Percentiles rank a stretch among this genome's conserved stretches.
These are phyloP conservation scores for Ameiurus melas DNA, from an alignment of 2,113 vertebrate genomes.

Conservation along the genomic window DNA sequence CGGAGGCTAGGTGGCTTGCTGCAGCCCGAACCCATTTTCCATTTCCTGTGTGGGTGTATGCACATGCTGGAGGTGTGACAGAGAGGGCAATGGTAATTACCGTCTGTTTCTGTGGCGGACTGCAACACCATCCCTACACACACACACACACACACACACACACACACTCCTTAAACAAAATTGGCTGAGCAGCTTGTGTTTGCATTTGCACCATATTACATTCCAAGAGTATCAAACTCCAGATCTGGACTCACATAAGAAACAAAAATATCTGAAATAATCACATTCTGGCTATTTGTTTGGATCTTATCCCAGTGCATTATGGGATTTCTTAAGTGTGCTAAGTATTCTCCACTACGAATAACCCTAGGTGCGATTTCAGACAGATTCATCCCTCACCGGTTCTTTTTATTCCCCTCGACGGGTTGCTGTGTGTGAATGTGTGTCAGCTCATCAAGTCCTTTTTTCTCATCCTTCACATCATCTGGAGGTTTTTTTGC, in stretches of 20 bases:
- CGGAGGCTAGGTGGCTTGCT: constrained; percentile 47
- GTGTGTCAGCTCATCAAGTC: constrained; percentile 40
- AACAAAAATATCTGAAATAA: not conserved
- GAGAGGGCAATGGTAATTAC: constrained; percentile 56
- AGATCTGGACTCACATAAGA: not conserved
- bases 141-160: constrained; percentile 11
- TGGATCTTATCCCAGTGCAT: constrained; percentile 5
- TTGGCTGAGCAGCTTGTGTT: not conserved
- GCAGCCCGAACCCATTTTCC: constrained; percentile 38
- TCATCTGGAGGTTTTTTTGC: constrained; percentile 49
- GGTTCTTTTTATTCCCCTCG: constrained; percentile 58
- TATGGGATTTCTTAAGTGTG: constrained; percentile 15
- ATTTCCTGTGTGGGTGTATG: constrained; percentile 47
- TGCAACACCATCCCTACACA: constrained; percentile 9
- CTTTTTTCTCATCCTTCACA: constrained; percentile 61
- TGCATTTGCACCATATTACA: not conserved
- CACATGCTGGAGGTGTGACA: constrained; percentile 42
- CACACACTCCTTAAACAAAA: not conserved
- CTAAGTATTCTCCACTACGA: not conserved
- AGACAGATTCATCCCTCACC: constrained; percentile 4
- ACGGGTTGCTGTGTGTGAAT: not conserved
- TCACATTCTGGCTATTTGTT: not conserved
- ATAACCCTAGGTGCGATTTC: constrained; percentile 38
- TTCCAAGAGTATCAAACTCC: not conserved
- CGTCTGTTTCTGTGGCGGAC: constrained; percentile 52